A percentile compares a stretch with the other conserved stretches of the same genome.
Conservation (phyloP, 2,113 vertebrate genomes). For the Chaetorhynchus papuensis region DNA sequence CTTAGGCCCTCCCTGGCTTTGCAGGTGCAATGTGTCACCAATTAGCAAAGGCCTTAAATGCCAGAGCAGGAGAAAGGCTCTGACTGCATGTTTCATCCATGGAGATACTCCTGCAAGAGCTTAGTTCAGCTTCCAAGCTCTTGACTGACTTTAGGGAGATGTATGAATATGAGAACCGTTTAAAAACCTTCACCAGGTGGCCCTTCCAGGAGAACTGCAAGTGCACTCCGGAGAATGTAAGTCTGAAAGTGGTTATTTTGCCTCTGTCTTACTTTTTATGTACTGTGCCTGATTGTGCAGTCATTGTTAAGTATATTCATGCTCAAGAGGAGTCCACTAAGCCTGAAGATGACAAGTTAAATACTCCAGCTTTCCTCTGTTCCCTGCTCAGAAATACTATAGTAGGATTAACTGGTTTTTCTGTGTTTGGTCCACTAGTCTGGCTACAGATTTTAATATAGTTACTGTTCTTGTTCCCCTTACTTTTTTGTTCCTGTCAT, state of each 20-base stretch:
- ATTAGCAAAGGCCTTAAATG: not conserved
- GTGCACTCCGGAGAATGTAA: constrained; percentile 80
- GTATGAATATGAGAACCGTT: constrained; percentile 73
- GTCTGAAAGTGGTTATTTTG: not conserved
- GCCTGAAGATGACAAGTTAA: not conserved
- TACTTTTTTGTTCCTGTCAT: not conserved
- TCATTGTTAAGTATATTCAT: not conserved
- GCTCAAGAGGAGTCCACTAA: fast-evolving
- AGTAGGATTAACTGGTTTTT: not conserved
- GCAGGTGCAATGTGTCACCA: not conserved
- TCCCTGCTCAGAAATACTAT: not conserved
- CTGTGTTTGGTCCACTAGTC: not conserved
- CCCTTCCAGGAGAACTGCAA: constrained; percentile 78
- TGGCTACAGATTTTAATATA: not conserved
- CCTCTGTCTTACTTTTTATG: not conserved
- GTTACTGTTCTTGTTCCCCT: not conserved
- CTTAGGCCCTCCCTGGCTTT: not conserved
- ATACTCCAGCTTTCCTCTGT: not conserved
- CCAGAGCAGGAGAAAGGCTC: not conserved
- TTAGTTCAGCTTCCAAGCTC: not conserved
- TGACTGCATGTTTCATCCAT: not conserved
- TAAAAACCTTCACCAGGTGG: constrained; percentile 78
- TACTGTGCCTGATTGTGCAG: not conserved
- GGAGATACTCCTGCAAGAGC: not conserved
- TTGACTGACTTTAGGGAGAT: constrained; percentile 63